Evolutionary conservation across 2,797 vertebrate species (phyloP).

Genomic region (Cygnus olor): DNA sequence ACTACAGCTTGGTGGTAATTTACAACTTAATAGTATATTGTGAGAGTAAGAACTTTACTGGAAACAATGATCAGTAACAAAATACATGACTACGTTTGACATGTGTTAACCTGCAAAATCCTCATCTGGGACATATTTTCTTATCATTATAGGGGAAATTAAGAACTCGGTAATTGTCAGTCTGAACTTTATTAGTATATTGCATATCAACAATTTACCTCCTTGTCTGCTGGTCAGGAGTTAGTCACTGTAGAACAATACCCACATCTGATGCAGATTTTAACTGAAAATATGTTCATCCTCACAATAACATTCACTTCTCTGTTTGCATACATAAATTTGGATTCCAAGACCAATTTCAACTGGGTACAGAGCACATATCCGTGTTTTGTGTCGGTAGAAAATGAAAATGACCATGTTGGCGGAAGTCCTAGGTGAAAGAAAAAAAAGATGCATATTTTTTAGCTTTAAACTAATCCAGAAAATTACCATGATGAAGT

Average conservation of each 20-base stretch:
- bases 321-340: background rate
- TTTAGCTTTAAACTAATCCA: background rate
- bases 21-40: slow-evolving; percentile 29
- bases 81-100: background rate
- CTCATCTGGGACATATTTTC: slow-evolving; percentile 2
- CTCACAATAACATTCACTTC: background rate
- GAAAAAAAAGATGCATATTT: background rate
- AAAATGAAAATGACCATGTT: background rate
- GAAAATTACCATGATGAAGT: background rate
- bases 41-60: background rate
- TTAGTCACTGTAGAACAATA: background rate
- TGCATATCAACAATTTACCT: background rate
- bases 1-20: background rate
- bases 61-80: background rate
- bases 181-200: slow-evolving; percentile 1
- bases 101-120: background rate
- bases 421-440: background rate
- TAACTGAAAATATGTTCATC: background rate
- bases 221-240: background rate
- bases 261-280: background rate
- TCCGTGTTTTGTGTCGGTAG: background rate
- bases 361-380: background rate
- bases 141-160: slow-evolving; percentile 31
- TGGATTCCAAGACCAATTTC: background rate
- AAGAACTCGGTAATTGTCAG: background rate